Base-by-base conservation (phyloP, 2,888 invertebrate genomes). In the Orchesella flavescens region DNA sequence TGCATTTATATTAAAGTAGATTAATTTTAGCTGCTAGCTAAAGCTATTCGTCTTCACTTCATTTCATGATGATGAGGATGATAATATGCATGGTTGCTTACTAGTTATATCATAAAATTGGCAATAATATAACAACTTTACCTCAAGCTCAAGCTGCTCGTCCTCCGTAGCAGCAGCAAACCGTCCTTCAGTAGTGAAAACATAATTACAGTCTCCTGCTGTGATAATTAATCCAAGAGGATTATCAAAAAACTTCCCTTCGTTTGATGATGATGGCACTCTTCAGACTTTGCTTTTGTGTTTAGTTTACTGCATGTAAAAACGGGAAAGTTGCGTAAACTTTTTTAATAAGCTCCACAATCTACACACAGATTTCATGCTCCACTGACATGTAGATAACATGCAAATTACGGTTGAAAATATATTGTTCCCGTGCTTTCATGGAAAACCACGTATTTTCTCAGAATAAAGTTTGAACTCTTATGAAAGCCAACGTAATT, bases 271-370 rank as follows among this genome's bases (percentile, higher is more conserved):
- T 15, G 49, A 74, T 61, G 46, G 49, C 5, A 17, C 21, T 5
- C n/a, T n/a, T n/a, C n/a, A n/a, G n/a, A n/a, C n/a, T n/a, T n/a
- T n/a, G n/a, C n/a, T n/a, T n/a, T n/a, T n/a, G n/a, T n/a, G n/a
- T 34, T 15, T n/a, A n/a, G 65, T 24, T 34, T 23, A n/a, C n/a
- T 57, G 9, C 3, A 21, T 13, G 61, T 61, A 61, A 17, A 61
- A 59, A 17, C n/a, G 17, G 59, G 9, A 24, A 65, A 65, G 17
- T 5, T n/a, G 61, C n/a, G 24, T 5, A 55, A 80, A 80, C 63
- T 80, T 80, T 80, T 73, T 80, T 66, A 80, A 80, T 80, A 80
- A 80, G 68, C 55, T 69, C 23, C 43, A 57, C 59, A 57, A 66
- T 69, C 23, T 23, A 57, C 59, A 57, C 66, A 73, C 43, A 55